Percentiles rank a stretch among this genome's conserved stretches.
These are phyloP conservation scores for Ispidina picta DNA, from an alignment of 2,797 vertebrate genomes.

Conservation along the genomic window DNA sequence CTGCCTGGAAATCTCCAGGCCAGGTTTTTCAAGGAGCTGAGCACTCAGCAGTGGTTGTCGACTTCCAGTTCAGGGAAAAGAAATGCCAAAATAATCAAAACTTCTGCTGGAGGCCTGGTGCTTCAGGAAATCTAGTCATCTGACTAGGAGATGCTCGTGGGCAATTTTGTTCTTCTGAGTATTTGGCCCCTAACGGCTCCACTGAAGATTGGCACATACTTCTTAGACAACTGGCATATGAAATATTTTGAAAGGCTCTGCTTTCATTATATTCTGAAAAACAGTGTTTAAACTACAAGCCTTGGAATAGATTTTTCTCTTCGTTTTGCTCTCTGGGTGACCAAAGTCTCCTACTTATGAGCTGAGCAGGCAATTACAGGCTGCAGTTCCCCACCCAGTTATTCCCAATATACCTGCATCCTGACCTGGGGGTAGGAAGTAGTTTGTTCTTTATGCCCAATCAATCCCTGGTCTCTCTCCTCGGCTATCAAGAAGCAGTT, in stretches of 20 bases:
- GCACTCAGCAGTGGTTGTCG: neutral
- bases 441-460: neutral
- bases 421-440: neutral
- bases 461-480: neutral
- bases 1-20: neutral
- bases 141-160: conserved; percentile 1
- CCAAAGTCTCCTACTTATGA: neutral
- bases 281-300: neutral
- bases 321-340: neutral
- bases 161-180: neutral
- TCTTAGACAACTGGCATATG: neutral
- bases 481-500: neutral
- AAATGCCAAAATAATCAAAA: conserved; percentile 59
- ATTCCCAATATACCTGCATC: neutral
- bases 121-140: conserved; percentile 36
- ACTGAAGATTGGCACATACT: neutral
- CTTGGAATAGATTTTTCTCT: conserved; percentile 2
- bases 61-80: conserved; percentile 16
- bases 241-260: neutral
- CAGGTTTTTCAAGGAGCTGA: conserved; percentile 37
- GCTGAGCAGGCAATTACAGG: neutral
- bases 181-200: neutral
- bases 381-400: neutral
- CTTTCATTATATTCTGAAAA: conserved; percentile 10
- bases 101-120: conserved; percentile 30